These are phyloP conservation scores for Zaprionus bogoriensis DNA, from an alignment of 2,888 invertebrate genomes.

Conservation along the genomic window DNA sequence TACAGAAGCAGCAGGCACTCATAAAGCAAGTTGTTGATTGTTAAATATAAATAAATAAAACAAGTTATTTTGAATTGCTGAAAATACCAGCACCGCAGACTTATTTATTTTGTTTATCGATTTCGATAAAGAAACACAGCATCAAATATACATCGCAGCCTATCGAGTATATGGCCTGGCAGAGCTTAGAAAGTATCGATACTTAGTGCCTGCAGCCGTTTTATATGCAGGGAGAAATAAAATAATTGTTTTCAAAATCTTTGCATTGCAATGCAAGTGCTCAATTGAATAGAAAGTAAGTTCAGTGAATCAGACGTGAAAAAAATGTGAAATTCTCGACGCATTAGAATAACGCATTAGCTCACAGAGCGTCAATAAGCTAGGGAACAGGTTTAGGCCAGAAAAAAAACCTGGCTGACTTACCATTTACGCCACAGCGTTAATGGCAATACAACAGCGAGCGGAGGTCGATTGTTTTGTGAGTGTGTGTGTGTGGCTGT, in stretches of 20 bases:
- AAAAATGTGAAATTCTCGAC: background rate
- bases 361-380: slow-evolving; percentile 53
- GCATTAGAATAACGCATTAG: slow-evolving; percentile 3
- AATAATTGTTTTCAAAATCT: slow-evolving; percentile 54
- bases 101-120: background rate
- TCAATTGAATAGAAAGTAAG: slow-evolving; percentile 52
- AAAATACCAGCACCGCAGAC: background rate
- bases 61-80: background rate
- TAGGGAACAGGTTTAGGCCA: slow-evolving; percentile 76
- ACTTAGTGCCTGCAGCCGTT: slow-evolving; percentile 58
- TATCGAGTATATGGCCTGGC: slow-evolving; percentile 36
- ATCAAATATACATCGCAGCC: slow-evolving; percentile 15
- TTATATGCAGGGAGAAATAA: slow-evolving; percentile 52
- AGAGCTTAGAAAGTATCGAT: slow-evolving; percentile 56
- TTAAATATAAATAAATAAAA: slow-evolving; percentile 4
- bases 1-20: slow-evolving; percentile 58
- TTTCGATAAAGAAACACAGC: slow-evolving; percentile 11
- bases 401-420: slow-evolving; percentile 72
- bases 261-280: slow-evolving; percentile 51
- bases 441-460: slow-evolving; percentile 62
- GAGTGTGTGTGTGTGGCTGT: slow-evolving; percentile 25
- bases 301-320: background rate
- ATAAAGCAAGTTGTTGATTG: slow-evolving; percentile 49
- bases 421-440: slow-evolving; percentile 75
- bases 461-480: slow-evolving; percentile 76